These are phyloP conservation scores for Arctopsyche grandis DNA, from an alignment of 1,140 invertebrate genomes.

Conservation along the genomic window DNA sequence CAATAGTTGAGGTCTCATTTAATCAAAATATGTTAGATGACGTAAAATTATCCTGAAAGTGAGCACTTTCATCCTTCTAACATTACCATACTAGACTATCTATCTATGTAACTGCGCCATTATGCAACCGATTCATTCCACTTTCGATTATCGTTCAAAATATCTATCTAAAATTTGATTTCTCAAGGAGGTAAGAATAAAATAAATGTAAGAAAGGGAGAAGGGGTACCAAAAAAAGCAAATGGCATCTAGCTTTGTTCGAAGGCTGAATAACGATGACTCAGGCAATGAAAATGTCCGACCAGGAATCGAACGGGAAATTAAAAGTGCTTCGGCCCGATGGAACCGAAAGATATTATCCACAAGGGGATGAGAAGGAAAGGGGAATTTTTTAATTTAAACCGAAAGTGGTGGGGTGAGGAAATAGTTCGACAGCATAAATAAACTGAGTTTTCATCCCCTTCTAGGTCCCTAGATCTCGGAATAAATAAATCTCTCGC, in stretches of 20 bases:
- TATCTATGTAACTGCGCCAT: constrained; percentile 2
- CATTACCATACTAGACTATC: not conserved
- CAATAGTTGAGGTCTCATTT: too few species aligned
- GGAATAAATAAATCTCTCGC: constrained; percentile 31
- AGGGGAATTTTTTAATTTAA: constrained; percentile 51
- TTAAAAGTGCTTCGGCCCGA: constrained; percentile 51
- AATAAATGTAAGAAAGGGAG: not conserved
- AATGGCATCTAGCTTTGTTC: constrained; percentile 10
- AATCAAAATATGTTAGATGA: not conserved
- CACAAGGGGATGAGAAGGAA: not conserved
- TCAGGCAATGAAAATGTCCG: constrained; percentile 23
- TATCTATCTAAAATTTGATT: constrained; percentile 25
- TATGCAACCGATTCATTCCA: not conserved
- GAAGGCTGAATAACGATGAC: constrained; percentile 38
- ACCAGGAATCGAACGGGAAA: constrained; percentile 50
- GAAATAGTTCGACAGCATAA: constrained; percentile 51
- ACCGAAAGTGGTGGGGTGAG: constrained; percentile 43
- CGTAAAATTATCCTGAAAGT: not conserved
- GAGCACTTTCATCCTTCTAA: constrained; percentile 7
- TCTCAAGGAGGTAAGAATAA: not conserved
- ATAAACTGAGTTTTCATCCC: constrained; percentile 18
- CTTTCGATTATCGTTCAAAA: constrained; percentile 17
- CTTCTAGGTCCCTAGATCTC: not conserved
- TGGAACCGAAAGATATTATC: constrained; percentile 50
- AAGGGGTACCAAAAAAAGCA: not conserved